Evolutionary conservation across 1,140 invertebrate genomes (phyloP), one percentile per base, ranked within the genome.

Genomic region (Aleiodes sp.): DNA sequence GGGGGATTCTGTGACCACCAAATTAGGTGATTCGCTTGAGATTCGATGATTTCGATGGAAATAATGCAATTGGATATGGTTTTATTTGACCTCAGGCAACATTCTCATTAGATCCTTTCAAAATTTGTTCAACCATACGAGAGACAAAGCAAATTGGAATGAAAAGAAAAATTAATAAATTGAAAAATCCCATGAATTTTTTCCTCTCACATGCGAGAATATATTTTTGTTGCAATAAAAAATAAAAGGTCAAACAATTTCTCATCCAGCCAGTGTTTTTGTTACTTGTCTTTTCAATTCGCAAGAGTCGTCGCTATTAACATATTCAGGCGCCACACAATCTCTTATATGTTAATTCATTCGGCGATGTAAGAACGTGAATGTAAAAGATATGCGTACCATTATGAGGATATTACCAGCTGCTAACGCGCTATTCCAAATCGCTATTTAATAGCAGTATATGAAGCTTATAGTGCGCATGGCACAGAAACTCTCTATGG

Each of bases 311-410:
- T 14, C 14, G 12, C 4, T 31, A n/a, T n/a, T 31, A 65, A 65
- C 43, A 52, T 65, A 65, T 65, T 65, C 64, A 65, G 46, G 64
- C 64, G 64, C 64, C 64, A 65, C 43, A 37, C 46, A 59, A 29
- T 65, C 75, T 77, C 75, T 76, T 78, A 70, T 79, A 79, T 78
- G 77, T 74, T 78, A 79, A 79, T 79, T 70, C 75, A 68, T 26
- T 61, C n/a, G n/a, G 71, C 72, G 75, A 75, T 75, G 77, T 74
- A 74, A 76, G 73, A 73, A 78, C 78, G 76, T 75, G 73, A 75
- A 74, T 74, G 70, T 56, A 57, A n/a, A 65, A 74, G 76, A 77
- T 78, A 78, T 74, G 68, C 68, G 72, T 39, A 71, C 63, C 71
- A 70, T 74, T 71, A 72, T 72, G 73, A 68, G 70, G 72, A 75